Conservation (phyloP, 1,140 invertebrate genomes). For the Caenorhabditis remanei region DNA sequence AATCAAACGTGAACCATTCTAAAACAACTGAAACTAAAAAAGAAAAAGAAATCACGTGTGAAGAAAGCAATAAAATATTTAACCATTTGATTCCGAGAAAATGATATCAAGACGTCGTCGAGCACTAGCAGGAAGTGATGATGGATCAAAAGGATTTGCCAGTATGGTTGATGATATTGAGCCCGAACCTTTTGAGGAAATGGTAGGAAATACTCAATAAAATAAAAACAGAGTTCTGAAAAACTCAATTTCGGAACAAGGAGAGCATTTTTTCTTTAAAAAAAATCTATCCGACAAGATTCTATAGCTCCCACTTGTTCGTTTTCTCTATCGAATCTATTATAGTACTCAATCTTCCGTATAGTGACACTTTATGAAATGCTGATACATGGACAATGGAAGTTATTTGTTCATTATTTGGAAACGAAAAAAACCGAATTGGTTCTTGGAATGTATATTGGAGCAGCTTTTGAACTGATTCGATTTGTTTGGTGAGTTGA, state of each 20-base stretch:
- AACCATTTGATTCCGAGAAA: background rate
- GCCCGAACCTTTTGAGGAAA: constrained; percentile 47
- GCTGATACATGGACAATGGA: constrained; percentile 43
- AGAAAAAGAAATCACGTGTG: too few relatives aligned
- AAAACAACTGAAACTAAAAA: too few relatives aligned
- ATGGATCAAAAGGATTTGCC: background rate
- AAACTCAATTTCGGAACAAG: too few relatives aligned
- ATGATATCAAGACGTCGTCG: constrained; percentile 25
- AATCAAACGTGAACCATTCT: too few relatives aligned
- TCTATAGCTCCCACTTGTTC: too few relatives aligned
- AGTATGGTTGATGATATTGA: background rate
- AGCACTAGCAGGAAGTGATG: constrained; percentile 14
- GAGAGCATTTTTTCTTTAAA: too few relatives aligned
- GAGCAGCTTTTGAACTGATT: constrained; percentile 27
- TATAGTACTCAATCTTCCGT: constrained; percentile 27
- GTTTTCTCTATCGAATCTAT: too few relatives aligned
- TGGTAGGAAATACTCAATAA: background rate
- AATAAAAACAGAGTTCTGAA: too few relatives aligned
- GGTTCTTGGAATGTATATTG: constrained; percentile 38
- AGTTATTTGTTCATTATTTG: constrained; percentile 12
- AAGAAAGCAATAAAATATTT: too few relatives aligned
- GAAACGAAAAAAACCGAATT: constrained; percentile 1
- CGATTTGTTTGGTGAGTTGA: constrained; percentile 17
- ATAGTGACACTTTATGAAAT: constrained; percentile 36
- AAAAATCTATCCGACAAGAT: too few relatives aligned